These are phyloP conservation scores for Proisotoma minuta DNA, from an alignment of 2,888 invertebrate species.

Conservation along the genomic window DNA sequence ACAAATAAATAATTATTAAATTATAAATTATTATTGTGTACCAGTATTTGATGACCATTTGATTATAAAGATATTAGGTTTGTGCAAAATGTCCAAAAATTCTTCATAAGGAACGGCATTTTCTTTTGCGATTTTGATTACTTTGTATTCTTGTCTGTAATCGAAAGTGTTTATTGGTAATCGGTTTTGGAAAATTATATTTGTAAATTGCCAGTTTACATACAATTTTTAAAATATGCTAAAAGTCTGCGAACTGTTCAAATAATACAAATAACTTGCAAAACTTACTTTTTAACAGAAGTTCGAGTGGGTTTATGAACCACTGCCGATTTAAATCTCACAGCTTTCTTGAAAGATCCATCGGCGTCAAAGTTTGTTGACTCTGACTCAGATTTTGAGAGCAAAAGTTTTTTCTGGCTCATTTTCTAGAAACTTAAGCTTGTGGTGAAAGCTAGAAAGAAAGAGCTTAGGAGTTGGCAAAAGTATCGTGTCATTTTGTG, in stretches of 20 bases:
- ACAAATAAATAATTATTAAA: not conserved
- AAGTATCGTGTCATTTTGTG: too few relatives aligned
- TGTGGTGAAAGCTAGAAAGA: too few relatives aligned
- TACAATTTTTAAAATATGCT: too few relatives aligned
- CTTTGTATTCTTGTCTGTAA: not conserved
- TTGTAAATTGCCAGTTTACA: too few relatives aligned
- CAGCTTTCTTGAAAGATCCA: not conserved
- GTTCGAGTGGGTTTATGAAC: not conserved
- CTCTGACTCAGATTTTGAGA: not conserved
- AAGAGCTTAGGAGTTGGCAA: too few relatives aligned
- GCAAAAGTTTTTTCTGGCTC: not conserved
- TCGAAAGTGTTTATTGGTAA: too few relatives aligned
- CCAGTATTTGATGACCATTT: not conserved
- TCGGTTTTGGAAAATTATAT: too few relatives aligned
- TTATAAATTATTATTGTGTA: not conserved
- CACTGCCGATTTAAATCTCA: not conserved
- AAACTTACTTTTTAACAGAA: not conserved
- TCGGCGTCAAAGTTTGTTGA: not conserved
- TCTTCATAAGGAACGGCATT: not conserved
- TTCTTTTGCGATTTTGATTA: constrained; percentile 1
- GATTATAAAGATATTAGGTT: not conserved
- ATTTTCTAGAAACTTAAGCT: too few relatives aligned
- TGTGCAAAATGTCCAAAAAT: constrained; percentile 3
- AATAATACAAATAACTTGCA: too few relatives aligned
- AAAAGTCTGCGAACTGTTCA: too few relatives aligned